Evolutionary conservation across 2,797 vertebrate species (phyloP), one percentile per base, ranked within the genome.

Genomic region (Pipistrellus kuhlii): DNA sequence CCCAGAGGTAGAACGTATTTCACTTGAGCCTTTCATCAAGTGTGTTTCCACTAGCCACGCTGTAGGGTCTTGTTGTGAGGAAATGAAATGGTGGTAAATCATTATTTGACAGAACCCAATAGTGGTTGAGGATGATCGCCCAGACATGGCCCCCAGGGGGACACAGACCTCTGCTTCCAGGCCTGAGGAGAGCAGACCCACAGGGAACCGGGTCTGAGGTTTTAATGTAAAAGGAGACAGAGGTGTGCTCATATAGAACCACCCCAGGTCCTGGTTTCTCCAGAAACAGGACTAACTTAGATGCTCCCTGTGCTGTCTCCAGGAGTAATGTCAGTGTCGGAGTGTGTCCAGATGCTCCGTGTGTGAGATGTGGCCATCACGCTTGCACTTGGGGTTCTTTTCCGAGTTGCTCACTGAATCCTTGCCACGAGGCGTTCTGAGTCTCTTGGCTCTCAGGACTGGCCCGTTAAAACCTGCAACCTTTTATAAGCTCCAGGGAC

Each of bases 161-260:
- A 8, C 20, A 27, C 4, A 69, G 10, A 27, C 6, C 23, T 87
- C 44, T 44, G 44, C 44, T 11, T 11, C 32, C 7, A 21, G n/a
- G 3, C 20, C 44, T 57, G 62, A 25, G 55, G 27, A 68, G 30
- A 35, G 68, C 0, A 66, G 23, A 66, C 38, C 38, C 0, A 1
- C 17, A 77, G 41, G 48, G 23, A 73, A 38, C 35, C 20, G 14
- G 25, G 44, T 48, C 86, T 78, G 59, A 85, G 8, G 15, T 86
- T 89, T 73, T 78, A 23, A 82, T 55, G 80, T 48, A 59, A 75
- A 96, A 92, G 57, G 41, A 78, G 30, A 59, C 27, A 35, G 17
- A 91, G n/a, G 7, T 38, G 12, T 20, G 1, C 62, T 86, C 21
- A 30, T 27, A 5, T 6, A 12, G 59, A 86, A 76, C 53, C 41